Percentiles rank a stretch among this genome's conserved stretches.
Evolutionary conservation across 92 coral and sea anemone species (phyloP).

Genomic region (Anthopleura xanthogrammica): DNA sequence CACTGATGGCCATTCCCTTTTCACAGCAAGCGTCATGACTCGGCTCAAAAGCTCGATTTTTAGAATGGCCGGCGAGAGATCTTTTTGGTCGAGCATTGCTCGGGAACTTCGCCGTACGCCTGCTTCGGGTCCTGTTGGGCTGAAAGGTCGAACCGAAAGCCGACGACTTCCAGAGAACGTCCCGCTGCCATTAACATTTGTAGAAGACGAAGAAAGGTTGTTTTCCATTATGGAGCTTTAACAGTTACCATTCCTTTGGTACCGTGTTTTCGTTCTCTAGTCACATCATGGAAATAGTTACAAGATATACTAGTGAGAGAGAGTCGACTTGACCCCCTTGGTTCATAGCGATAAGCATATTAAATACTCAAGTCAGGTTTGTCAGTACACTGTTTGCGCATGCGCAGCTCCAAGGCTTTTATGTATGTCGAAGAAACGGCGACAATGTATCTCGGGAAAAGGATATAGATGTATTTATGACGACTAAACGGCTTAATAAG

Average conservation of each 20-base stretch:
- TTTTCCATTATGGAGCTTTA: background rate
- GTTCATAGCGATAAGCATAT: background rate
- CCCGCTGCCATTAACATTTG: constrained; percentile 9
- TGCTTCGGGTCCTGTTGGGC: constrained; percentile 43
- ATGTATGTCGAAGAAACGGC: constrained; percentile 11
- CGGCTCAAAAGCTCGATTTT: constrained; percentile 73
- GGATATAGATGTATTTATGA: constrained; percentile 4
- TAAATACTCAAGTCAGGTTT: background rate
- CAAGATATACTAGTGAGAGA: background rate
- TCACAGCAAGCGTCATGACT: constrained; percentile 59
- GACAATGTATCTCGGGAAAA: constrained; percentile 26
- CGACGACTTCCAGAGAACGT: constrained; percentile 44
- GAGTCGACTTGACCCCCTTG: background rate
- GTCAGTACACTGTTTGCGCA: constrained; percentile 4
- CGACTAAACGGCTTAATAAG: constrained; percentile 8
- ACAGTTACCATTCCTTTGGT: background rate
- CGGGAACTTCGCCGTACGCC: constrained; percentile 60
- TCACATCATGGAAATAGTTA: background rate
- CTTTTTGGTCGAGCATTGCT: constrained; percentile 65
- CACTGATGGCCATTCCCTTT: constrained; percentile 84
- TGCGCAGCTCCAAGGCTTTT: constrained; percentile 14
- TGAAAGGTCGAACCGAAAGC: constrained; percentile 52
- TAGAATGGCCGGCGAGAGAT: constrained; percentile 65
- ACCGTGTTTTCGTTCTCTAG: background rate
- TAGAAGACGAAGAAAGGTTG: constrained; percentile 3